phyloP scores from a whole-genome alignment of 2,888 invertebrate genomes.

The Diachrysia chrysitis region DNA sequence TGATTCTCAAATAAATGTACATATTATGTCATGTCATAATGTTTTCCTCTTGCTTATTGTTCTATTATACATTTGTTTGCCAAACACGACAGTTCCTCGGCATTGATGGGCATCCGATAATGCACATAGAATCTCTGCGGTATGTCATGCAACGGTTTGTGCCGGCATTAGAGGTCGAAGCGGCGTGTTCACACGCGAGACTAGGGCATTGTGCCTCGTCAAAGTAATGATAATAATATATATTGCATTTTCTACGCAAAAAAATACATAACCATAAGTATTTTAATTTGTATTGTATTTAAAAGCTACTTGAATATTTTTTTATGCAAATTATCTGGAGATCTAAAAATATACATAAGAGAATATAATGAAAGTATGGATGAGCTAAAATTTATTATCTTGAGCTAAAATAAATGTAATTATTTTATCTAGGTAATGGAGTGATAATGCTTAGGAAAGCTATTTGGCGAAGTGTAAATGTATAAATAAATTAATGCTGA shows the following conservation, averaged over 20 bases:
- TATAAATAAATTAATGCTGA: slow-evolving; percentile 85
- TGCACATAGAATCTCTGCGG: slow-evolving; percentile 36
- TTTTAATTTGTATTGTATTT: slow-evolving; percentile 52
- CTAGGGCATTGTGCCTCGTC: slow-evolving; percentile 23
- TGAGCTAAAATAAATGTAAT: slow-evolving; percentile 76
- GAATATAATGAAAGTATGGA: slow-evolving; percentile 67
- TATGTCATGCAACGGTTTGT: slow-evolving; percentile 12
- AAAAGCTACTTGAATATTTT: slow-evolving; percentile 59
- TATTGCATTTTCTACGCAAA: slow-evolving; percentile 38
- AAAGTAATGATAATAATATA: slow-evolving; percentile 29
- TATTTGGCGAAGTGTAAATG: slow-evolving; percentile 84
- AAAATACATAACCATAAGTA: slow-evolving; percentile 46
- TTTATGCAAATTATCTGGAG: slow-evolving; percentile 64
- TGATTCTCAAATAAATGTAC: slow-evolving; percentile 24
- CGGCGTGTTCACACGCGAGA: slow-evolving; percentile 11
- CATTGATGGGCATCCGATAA: slow-evolving; percentile 15
- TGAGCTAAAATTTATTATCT: slow-evolving; percentile 70
- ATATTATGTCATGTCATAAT: slow-evolving; percentile 1
- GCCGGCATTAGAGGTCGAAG: slow-evolving; percentile 6
- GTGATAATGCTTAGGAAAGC: slow-evolving; percentile 80
- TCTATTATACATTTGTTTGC: not conserved
- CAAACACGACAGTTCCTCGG: not conserved
- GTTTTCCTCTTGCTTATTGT: slow-evolving; percentile 7
- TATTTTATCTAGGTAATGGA: slow-evolving; percentile 78
- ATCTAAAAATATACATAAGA: slow-evolving; percentile 69